A percentile compares a stretch with the other conserved stretches of the same genome.
phyloP scores from a whole-genome alignment of 1,140 invertebrate genomes.

The Brachionus paranguensis region DNA sequence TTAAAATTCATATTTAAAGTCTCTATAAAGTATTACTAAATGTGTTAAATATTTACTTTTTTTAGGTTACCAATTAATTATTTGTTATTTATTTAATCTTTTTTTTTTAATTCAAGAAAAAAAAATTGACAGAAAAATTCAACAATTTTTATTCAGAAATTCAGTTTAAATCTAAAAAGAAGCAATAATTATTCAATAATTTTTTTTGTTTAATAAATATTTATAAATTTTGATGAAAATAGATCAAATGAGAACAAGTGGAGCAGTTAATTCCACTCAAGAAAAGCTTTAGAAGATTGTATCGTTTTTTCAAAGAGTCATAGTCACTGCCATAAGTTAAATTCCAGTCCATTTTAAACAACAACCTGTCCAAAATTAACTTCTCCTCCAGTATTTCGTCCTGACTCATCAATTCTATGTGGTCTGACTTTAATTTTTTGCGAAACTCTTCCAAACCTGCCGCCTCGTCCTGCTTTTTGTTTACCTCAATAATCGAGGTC shows the following conservation, averaged over 20 bases:
- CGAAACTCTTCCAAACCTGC: neutral
- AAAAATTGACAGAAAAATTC: too few relatives aligned
- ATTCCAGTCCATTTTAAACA: conserved; percentile 1
- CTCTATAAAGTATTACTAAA: too few relatives aligned
- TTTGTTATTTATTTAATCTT: too few relatives aligned
- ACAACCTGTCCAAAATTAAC: neutral
- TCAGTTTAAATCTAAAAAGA: neutral
- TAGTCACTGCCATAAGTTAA: neutral
- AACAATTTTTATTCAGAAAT: too few relatives aligned
- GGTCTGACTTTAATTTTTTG: neutral
- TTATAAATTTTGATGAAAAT: conserved; percentile 6
- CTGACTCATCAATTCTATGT: neutral
- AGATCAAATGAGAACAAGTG: neutral
- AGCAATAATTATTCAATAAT: neutral
- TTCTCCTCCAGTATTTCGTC: neutral
- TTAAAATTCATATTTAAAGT: too few relatives aligned
- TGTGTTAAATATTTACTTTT: too few relatives aligned
- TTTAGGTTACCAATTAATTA: too few relatives aligned
- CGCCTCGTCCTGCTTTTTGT: neutral
- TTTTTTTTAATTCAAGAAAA: too few relatives aligned
- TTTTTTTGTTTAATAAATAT: neutral
- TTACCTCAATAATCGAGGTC: neutral
- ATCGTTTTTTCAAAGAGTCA: neutral
- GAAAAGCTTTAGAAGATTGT: neutral
- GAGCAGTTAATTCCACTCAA: conserved; percentile 1